Percentiles rank a stretch among this genome's conserved stretches.
These are phyloP conservation scores for Anguilla obscura DNA, from an alignment of 2,797 vertebrate species.

Conservation along the genomic window DNA sequence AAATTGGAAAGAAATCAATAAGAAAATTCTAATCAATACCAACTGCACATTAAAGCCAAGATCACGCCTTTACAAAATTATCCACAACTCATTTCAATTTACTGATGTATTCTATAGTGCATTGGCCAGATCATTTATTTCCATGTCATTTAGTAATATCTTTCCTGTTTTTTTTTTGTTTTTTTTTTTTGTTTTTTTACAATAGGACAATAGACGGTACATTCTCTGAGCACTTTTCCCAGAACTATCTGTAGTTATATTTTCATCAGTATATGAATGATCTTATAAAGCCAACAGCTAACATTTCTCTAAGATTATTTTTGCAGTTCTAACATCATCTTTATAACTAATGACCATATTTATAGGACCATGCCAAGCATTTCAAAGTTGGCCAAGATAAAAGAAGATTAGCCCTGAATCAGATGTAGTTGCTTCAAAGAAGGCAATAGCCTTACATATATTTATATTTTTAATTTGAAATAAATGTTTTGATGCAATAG, in stretches of 20 bases:
- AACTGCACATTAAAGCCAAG: neutral
- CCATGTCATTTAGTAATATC: neutral
- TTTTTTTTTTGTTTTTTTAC: neutral
- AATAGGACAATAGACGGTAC: neutral
- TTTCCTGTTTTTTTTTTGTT: neutral
- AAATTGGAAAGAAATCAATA: neutral
- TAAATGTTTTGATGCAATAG: too few relatives aligned
- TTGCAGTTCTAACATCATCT: constrained; percentile 12
- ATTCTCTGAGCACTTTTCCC: neutral
- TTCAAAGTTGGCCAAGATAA: neutral
- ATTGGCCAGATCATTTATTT: neutral
- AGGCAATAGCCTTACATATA: neutral
- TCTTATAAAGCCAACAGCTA: constrained; percentile 33
- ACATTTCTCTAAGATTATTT: constrained; percentile 34
- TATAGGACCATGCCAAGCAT: neutral
- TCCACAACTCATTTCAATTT: neutral
- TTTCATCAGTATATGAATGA: neutral
- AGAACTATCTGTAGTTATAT: neutral
- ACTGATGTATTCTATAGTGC: neutral
- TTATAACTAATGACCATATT: constrained; percentile 4
- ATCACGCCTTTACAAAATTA: neutral
- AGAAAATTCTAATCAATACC: neutral
- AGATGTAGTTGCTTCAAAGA: neutral
- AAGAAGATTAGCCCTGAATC: neutral
- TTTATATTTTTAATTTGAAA: neutral